Base-by-base conservation (phyloP, 2,797 vertebrate species). In the Brachyrhaphis roseni region DNA sequence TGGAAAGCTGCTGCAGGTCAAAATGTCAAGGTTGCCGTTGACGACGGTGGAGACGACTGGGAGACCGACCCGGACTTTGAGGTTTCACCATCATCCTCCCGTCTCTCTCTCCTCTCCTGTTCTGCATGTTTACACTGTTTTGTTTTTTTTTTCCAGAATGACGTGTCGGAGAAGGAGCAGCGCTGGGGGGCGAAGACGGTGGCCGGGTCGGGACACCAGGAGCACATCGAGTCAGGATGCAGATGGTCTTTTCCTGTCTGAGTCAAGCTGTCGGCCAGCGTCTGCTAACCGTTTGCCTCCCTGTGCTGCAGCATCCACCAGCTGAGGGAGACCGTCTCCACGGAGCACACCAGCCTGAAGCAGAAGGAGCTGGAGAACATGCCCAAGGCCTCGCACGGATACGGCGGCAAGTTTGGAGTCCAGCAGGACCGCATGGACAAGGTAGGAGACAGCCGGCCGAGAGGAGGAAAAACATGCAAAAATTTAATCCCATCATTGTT, bases 361-460 rank as follows among this genome's bases (percentile, higher is more conserved):
- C 95, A 98, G 93, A 96, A 97, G 84, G 98, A 99, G 86, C 86
- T 97, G 77, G 96, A 97, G 1, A 90, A 82, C 0, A 97, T 97
- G 89, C 98, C 98, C 15, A 97, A 97, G 80, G 97, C 98, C 55
- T 98, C 98, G 0, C 97, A 97, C 0, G 98, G 98, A 49, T 99
- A 99, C 0, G 98, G 98, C 8, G 98, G 98, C 0, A 98, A 95
- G 62, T 99, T 98, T 10, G 98, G 98, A 0, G 95, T 99, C 26
- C 97, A 99, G 83, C 97, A 98, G 78, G 98, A 99, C 80, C 96
- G 98, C 13, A 99, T 99, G 98, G 98, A 99, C 92, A 99, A 97
- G 93, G 98, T 97, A 7, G 43, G 66, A 36, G 8, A 47, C 13
- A 8, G 6, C 23, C 7, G 49, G 47, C 47, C 0, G 18, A 49